Evolutionary conservation across 2,113 vertebrate genomes (phyloP), one percentile per base, ranked within the genome.

Genomic region (Coptodon bakossiorum): DNA sequence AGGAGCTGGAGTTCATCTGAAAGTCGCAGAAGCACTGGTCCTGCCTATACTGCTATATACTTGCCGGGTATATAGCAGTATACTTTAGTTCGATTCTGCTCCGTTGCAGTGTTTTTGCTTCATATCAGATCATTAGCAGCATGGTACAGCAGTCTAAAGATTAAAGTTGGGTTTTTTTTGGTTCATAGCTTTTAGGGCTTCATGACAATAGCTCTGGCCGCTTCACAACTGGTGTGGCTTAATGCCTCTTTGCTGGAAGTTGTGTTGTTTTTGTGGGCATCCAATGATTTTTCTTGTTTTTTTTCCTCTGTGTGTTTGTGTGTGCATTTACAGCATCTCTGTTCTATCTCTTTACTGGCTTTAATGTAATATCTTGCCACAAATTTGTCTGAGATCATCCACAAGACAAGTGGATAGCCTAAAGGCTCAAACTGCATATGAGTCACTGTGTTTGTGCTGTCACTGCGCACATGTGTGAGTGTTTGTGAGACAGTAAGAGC

Each of bases 91-190:
- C 3, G 4, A 7, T 29, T 59, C 84, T 82, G 81, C 81, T 16
- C 61, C 48, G 36, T 31, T 68, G 66, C 57, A 22, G n/a, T 45
- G 34, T 63, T 17, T 76, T 34, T 45, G 61, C 87, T 86, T 59
- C 61, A 8, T 19, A 89, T 85, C 57, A 40, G 86, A 88, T 91
- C 88, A 91, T 92, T 85, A 88, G 84, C 80, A 19, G 73, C 83
- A 14, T 57, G 31, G 50, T 54, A 89, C 76, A 84, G 54, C 36
- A 16, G 31, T 7, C 1, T 56, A 16, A 6, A n/a, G 66, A 88
- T 86, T 56, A 79, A 82, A 50, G 52, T 79, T 76, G 61, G 56
- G 2, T 66, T 6, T 14, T 27, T 89, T 5, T 13, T 59, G 48
- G 7, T 27, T 78, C 31, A 10, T 16, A 31, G 45, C 17, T 3